A percentile compares a stretch with the other conserved stretches of the same genome.
Evolutionary conservation across 2,888 invertebrate species (phyloP).

Genomic region (Cecidostiba fungosa): DNA sequence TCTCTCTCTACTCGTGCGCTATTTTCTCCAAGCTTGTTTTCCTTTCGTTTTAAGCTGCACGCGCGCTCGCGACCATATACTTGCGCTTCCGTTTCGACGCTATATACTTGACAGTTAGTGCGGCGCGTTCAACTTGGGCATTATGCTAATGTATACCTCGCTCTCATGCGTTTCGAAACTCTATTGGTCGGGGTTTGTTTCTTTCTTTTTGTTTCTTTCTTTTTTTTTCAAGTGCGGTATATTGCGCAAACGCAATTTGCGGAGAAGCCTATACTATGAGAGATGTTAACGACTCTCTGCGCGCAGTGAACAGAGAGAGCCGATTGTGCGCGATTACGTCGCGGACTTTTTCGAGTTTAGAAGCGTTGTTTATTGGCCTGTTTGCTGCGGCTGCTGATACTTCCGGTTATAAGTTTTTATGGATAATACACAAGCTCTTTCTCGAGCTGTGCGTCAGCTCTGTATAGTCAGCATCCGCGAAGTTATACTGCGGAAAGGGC

Average conservation of each 20-base stretch:
- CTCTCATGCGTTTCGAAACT: not conserved
- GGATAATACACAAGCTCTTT: too few species aligned
- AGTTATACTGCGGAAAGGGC: not conserved
- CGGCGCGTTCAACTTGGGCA: not conserved
- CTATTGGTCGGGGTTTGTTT: not conserved
- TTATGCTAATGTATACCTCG: not conserved
- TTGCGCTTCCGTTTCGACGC: constrained; percentile 18
- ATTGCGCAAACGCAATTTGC: not conserved
- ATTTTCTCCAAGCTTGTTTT: not conserved
- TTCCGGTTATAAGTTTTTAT: constrained; percentile 1
- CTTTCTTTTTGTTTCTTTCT: not conserved
- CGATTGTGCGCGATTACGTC: not conserved
- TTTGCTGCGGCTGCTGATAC: not conserved
- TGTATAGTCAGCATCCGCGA: too few species aligned
- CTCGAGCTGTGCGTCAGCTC: too few species aligned
- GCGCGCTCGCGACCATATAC: not conserved
- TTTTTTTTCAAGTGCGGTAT: not conserved
- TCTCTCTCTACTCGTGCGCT: not conserved
- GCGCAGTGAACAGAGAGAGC: too few species aligned
- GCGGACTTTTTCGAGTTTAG: not conserved
- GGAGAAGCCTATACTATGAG: too few species aligned
- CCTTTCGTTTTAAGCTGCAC: constrained; percentile 3
- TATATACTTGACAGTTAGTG: constrained; percentile 14
- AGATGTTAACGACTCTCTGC: not conserved
- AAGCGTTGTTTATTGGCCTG: not conserved